Percentiles rank a stretch among this genome's conserved stretches.
phyloP scores from a whole-genome alignment of 2,113 vertebrate genomes.

The Tylochromis polylepis region DNA sequence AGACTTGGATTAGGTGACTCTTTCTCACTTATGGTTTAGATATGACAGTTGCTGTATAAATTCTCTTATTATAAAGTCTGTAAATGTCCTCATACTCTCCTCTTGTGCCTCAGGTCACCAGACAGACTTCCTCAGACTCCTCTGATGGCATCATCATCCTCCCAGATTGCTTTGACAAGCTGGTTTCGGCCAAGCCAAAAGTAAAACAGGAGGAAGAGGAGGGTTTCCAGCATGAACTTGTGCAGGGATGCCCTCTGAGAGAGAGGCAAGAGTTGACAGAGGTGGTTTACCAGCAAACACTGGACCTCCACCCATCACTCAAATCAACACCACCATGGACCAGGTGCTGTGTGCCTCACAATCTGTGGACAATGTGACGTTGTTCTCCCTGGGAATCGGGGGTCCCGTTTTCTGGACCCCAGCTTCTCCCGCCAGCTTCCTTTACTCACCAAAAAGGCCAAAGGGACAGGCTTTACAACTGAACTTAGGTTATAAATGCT shows the following conservation, averaged over 20 bases:
- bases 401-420: background rate
- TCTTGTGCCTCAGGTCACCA: slow-evolving; percentile 68
- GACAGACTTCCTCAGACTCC: slow-evolving; percentile 87
- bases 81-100: background rate
- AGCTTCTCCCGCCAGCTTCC: no score
- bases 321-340: slow-evolving; percentile 58
- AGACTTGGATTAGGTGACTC: slow-evolving; percentile 23
- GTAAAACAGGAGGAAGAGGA: slow-evolving; percentile 8
- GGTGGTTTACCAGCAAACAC: background rate
- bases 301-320: background rate
- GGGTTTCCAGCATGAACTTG: slow-evolving; percentile 39
- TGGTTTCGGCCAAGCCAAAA: background rate
- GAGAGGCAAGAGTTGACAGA: slow-evolving; percentile 20
- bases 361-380: slow-evolving; percentile 63
- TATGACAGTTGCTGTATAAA: background rate
- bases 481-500: background rate
- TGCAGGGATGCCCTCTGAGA: background rate
- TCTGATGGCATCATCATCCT: slow-evolving; percentile 75
- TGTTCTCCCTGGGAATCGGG: slow-evolving; percentile 59
- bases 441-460: background rate
- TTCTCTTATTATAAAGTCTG: background rate
- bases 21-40: background rate
- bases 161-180: slow-evolving; percentile 51
- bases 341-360: slow-evolving; percentile 77
- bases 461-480: background rate